Base-by-base conservation (phyloP, 2,797 vertebrate species). In the Denticeps clupeoides region DNA sequence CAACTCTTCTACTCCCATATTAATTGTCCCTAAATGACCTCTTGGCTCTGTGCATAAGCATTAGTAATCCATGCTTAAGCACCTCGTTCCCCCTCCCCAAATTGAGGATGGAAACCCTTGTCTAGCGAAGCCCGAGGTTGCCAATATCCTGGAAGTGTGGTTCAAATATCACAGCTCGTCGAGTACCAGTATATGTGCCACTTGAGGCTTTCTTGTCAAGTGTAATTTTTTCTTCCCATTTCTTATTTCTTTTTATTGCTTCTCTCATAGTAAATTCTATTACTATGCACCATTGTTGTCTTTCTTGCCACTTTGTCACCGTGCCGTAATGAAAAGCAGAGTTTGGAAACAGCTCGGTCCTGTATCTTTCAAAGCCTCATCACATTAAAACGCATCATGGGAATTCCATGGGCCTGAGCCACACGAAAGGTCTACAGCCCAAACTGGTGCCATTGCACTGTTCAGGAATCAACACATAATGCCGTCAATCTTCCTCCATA, bases 111-210 rank as follows among this genome's bases (percentile, higher is more conserved):
- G 55, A 61, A 68, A 68, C 49, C 62, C 54, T n/a, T 60, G 56
- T 53, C 56, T 55, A 70, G 68, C 59, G 58, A 51, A 55, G 53
- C 55, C 45, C 52, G 47, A 51, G 58, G 69, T 72, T 67, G 61
- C 63, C 69, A 75, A 49, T 71, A 68, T 70, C 60, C 62, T 77
- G 51, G 53, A 71, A 58, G 45, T 47, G 45, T 43, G 62, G 58
- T 73, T 74, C 65, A 65, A 67, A 70, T 65, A 70, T 77, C 61
- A 57, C 56, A 63, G 60, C 62, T 70, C 51, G 21, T 49, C 62
- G 58, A 55, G 55, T 65, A 64, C 60, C 68, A 70, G 54, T 5
- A 16, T 63, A 68, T 58, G 47, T 65, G 66, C 58, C 72, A 71
- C 66, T 31, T 43, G 66, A 69, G 70, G 68, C 59, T 50, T 12